Evolutionary conservation across 2,797 vertebrate genomes (phyloP).

Genomic region (Cirrhinus mrigala): DNA sequence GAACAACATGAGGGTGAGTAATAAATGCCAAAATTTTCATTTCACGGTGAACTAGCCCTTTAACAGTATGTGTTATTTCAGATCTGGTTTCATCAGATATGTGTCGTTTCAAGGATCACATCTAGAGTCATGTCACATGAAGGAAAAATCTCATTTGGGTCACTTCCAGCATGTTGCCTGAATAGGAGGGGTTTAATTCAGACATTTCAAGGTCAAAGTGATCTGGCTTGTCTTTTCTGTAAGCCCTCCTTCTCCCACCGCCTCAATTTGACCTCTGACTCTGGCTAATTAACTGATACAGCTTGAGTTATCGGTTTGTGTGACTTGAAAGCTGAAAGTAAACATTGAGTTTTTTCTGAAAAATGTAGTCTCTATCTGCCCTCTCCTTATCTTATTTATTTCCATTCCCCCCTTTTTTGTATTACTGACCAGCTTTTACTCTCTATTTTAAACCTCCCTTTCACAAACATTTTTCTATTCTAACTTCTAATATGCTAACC

Average conservation of each 20-base stretch:
- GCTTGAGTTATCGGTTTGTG: slow-evolving; percentile 61
- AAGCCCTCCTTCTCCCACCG: slow-evolving; percentile 31
- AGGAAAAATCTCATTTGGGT: slow-evolving; percentile 4
- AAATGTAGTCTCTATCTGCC: slow-evolving; percentile 68
- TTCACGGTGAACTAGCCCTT: too few species aligned
- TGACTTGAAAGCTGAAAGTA: slow-evolving; percentile 60
- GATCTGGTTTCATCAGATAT: background rate
- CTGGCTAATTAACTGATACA: slow-evolving; percentile 67
- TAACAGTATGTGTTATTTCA: background rate
- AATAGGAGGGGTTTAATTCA: slow-evolving; percentile 36
- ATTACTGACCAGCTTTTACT: slow-evolving; percentile 34
- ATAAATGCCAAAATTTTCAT: too few species aligned
- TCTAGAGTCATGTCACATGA: slow-evolving; percentile 14
- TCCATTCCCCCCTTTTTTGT: slow-evolving; percentile 23
- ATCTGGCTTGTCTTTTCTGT: slow-evolving; percentile 57
- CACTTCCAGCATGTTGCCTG: background rate
- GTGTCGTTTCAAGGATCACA: slow-evolving; percentile 1
- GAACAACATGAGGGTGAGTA: too few species aligned
- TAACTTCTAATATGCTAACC: slow-evolving; percentile 32
- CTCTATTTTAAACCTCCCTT: slow-evolving; percentile 47
- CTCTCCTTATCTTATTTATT: slow-evolving; percentile 37
- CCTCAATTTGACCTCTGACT: slow-evolving; percentile 65
- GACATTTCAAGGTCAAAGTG: slow-evolving; percentile 63
- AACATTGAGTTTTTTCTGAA: slow-evolving; percentile 67
- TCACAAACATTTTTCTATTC: slow-evolving; percentile 59